A percentile compares a stretch with the other conserved stretches of the same genome.
Evolutionary conservation across 2,113 vertebrate species (phyloP).

Genomic region (Accipiter virgatus): DNA sequence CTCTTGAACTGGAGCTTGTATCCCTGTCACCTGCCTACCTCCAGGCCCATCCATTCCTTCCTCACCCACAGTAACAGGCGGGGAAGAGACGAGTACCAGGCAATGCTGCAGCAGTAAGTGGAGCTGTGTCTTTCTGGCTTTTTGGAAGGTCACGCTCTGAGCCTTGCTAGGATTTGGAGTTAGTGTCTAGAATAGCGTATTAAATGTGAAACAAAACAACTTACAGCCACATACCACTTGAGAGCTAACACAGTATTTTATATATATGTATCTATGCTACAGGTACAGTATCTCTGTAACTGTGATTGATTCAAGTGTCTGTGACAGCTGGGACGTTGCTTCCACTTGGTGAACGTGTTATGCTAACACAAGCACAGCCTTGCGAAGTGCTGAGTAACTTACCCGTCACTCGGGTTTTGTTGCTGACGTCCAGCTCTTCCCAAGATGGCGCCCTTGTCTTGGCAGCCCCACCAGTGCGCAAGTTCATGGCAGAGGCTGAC

Average conservation of each 20-base stretch:
- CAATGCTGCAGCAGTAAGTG: not conserved
- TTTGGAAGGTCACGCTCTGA: not conserved
- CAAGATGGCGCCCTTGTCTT: not conserved
- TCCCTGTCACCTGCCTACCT: not conserved
- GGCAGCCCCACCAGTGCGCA: not conserved
- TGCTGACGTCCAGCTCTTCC: not conserved
- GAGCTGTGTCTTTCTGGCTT: not conserved
- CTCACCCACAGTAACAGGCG: not conserved
- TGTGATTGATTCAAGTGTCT: not conserved
- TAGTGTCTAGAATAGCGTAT: not conserved
- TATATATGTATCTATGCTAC: not conserved
- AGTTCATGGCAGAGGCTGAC: not conserved
- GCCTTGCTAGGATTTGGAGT: not conserved
- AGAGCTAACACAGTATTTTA: not conserved
- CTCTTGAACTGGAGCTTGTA: not conserved
- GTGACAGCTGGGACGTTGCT: not conserved
- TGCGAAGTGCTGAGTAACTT: not conserved
- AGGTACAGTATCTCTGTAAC: not conserved
- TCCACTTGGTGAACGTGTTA: not conserved
- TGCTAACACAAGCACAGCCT: not conserved
- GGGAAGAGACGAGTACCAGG: not conserved
- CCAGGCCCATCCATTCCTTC: not conserved
- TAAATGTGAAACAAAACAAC: not conserved
- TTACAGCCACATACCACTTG: not conserved
- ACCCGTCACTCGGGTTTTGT: not conserved